phyloP scores from a whole-genome alignment of 2,113 vertebrate genomes.

The Thryonomys swinderianus region DNA sequence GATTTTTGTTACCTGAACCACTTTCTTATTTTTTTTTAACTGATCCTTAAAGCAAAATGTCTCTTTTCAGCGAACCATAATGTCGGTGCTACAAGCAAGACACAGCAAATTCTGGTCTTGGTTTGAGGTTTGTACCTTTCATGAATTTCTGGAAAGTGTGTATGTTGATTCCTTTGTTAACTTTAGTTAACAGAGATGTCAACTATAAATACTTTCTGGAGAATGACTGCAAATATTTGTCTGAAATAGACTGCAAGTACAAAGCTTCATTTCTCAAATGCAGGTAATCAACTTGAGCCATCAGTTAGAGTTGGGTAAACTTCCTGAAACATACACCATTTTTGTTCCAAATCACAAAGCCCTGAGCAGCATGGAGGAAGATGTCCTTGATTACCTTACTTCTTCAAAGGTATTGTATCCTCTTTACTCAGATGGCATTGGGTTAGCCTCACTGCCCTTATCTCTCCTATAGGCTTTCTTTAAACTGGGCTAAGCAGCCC shows the following conservation, averaged over 20 bases:
- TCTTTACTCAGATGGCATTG: neutral
- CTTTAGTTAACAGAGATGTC: neutral
- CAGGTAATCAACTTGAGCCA: constrained; percentile 88
- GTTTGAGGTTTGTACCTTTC: constrained; percentile 88
- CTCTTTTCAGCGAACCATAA: constrained; percentile 90
- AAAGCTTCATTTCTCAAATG: constrained; percentile 67
- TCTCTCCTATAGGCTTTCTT: neutral
- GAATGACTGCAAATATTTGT: constrained; percentile 6
- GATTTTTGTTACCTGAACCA: neutral
- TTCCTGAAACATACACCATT: constrained; percentile 86
- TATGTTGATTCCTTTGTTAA: neutral
- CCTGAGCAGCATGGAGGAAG: constrained; percentile 85
- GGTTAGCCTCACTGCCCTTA: neutral
- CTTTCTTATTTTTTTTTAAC: neutral
- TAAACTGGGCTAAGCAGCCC: neutral
- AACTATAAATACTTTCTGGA: neutral
- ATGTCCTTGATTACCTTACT: constrained; percentile 88
- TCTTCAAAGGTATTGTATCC: constrained; percentile 87
- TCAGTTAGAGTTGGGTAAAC: constrained; percentile 85
- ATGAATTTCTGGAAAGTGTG: neutral
- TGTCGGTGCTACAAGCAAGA: constrained; percentile 90
- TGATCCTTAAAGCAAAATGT: constrained; percentile 43
- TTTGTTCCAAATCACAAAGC: constrained; percentile 92
- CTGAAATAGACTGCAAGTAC: neutral
- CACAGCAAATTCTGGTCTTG: constrained; percentile 89